A percentile compares a stretch with the other conserved stretches of the same genome.
phyloP scores from a whole-genome alignment of 64 coral and sea anemone species.

The Platygyra sinensis region DNA sequence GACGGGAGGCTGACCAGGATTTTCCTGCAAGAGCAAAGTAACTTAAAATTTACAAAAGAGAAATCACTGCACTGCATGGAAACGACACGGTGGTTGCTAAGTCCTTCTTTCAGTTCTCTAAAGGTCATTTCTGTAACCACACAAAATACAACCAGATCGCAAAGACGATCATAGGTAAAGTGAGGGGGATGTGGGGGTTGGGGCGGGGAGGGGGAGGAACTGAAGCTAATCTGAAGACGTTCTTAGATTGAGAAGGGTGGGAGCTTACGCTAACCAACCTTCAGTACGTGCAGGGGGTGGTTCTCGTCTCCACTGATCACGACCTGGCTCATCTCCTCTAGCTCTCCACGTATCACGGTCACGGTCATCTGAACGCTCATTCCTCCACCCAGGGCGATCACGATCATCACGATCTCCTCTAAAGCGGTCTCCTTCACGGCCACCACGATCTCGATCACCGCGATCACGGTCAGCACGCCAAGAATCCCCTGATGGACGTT shows the following conservation, averaged over 20 bases:
- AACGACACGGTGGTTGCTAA: too few species aligned
- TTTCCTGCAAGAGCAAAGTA: constrained; percentile 50
- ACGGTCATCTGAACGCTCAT: constrained; percentile 20
- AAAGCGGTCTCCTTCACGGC: constrained; percentile 48
- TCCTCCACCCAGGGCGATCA: constrained; percentile 46
- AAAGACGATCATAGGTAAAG: too few species aligned
- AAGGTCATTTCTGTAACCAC: background rate
- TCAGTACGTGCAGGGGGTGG: constrained; percentile 36
- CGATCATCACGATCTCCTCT: constrained; percentile 45
- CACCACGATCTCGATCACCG: constrained; percentile 32
- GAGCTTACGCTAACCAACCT: background rate
- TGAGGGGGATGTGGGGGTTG: background rate
- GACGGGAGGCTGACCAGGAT: constrained; percentile 70
- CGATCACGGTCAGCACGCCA: constrained; percentile 61
- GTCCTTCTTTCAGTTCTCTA: background rate
- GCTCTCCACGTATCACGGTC: constrained; percentile 24
- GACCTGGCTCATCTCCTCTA: constrained; percentile 38
- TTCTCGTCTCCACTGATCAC: constrained; percentile 60
- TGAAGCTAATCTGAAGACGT: too few species aligned
- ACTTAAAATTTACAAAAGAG: background rate
- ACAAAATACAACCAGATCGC: background rate
- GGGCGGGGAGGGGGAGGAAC: background rate
- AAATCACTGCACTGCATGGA: background rate
- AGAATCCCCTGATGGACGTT: constrained; percentile 2
- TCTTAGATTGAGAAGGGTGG: too few species aligned